These are phyloP conservation scores for Tragelaphus buxtoni DNA, from an alignment of 2,113 vertebrate species.

Conservation along the genomic window DNA sequence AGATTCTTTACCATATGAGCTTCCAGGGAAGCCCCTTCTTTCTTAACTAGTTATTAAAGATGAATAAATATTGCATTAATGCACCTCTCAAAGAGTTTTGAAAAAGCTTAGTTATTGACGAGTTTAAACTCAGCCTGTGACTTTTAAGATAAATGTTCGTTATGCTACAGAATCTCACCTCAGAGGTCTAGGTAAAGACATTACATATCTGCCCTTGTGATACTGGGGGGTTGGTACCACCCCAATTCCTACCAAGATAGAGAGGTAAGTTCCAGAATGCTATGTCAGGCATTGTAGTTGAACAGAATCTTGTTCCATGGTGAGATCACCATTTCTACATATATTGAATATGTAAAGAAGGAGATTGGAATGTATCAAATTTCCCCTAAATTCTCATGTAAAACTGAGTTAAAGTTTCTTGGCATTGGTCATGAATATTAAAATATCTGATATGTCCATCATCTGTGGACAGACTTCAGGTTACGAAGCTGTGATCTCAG, in stretches of 20 bases:
- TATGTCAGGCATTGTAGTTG: fast-evolving
- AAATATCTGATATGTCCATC: not conserved
- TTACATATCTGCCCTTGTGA: too few relatives aligned
- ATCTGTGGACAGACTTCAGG: not conserved
- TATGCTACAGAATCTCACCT: not conserved
- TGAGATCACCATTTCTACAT: not conserved
- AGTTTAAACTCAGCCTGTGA: not conserved
- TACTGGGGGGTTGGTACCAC: fast-evolving
- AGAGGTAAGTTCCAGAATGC: not conserved
- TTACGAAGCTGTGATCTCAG: not conserved
- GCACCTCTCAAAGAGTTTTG: not conserved
- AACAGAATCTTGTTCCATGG: not conserved
- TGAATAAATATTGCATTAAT: not conserved
- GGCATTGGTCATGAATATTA: not conserved
- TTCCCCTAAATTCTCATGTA: not conserved
- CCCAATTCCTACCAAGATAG: too few relatives aligned
- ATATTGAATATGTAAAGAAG: not conserved
- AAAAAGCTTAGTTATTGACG: not conserved
- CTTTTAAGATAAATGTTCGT: not conserved
- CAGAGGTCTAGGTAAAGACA: not conserved
- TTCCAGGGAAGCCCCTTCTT: not conserved
- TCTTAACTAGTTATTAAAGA: not conserved
- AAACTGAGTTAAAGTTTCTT: not conserved
- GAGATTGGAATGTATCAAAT: not conserved
- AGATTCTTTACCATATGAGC: not conserved